Base-by-base conservation (phyloP, 2,888 invertebrate genomes). In the Aradus depressus region DNA sequence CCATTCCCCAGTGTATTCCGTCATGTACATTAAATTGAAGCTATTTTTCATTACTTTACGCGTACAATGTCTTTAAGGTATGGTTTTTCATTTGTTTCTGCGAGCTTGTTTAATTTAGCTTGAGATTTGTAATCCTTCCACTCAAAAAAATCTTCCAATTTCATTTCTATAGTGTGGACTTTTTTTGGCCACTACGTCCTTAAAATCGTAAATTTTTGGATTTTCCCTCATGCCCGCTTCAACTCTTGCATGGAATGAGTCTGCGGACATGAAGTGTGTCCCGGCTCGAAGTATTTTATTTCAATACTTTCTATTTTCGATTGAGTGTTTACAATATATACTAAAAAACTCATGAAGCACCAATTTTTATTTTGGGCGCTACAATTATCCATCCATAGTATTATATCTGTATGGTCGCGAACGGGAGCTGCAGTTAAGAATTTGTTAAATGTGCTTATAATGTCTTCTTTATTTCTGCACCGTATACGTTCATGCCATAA, bases 261-360 rank as follows among this genome's bases (percentile, higher is more conserved):
- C 64, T 16, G 63, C 61, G 44, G 62, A 59, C 61, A 63, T 64
- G 38, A 61, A 34, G 62, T 63, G 35, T 64, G 64, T 26, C 63
- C 62, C 21, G 50, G 49, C 51, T 61, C 60, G 42, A 64, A 58
- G 52, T 60, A 64, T 37, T 28, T 52, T n/a, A 58, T 26, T 37
- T 37, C 34, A 14, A 58, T 22, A 23, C 35, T 25, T 19, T 54
- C 35, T 18, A 50, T 28, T 14, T 25, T 38, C 16, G 56, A 25
- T 41, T 50, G 42, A 12, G 42, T 16, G 19, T 60, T 60, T 16
- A 59, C 52, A 39, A 53, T 32, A 51, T 42, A 52, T 1, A 58
- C 44, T 14, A 57, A 52, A 50, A 55, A 59, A 18, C n/a, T n/a
- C n/a, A n/a, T n/a, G n/a, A n/a, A n/a, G n/a, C n/a, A n/a, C n/a